Base-by-base conservation (phyloP, 23 tunicate species). In the Halocynthia roretzi region DNA sequence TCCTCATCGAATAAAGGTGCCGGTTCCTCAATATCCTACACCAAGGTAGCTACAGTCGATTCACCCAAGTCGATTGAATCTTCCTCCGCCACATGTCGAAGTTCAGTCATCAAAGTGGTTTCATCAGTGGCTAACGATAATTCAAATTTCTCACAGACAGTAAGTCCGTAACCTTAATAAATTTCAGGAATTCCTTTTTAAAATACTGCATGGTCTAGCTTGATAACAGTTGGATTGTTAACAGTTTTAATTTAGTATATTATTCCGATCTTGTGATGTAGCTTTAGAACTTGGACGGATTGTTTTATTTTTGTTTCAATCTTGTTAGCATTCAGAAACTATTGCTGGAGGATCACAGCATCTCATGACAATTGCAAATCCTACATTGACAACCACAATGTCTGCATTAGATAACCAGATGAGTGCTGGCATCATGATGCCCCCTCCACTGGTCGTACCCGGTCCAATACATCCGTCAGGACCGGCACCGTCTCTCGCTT, bases 61-160 rank as follows among this genome's bases (percentile, higher is more conserved):
- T 31, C 44, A 31, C 44, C 44, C 44, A 31, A 31, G 44, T 4
- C 44, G 44, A 1, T 31, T 31, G 44, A 31, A 31, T 31, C 44
- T 31, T 31, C 44, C 70, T 48, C 53, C 0, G 49, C 20, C 44
- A 5, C 6, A 8, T 44, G 40, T 17, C 40, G 75, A 70, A 54
- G 78, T 21, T 74, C 78, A 14, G 78, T 74, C 8, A 74, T 74
- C 15, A 74, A 56, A 44, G 22, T 53, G 10, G 63, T 50, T 19
- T 53, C 50, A 8, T 53, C 56, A 56, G 78, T 50, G 15, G 23
- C 55, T 54, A 74, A 54, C 22, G 78, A 74, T 20, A 40, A 65
- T 20, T 48, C n/a, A 65, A 65, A 65, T 20, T 10, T 15, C 5
- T 9, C 70, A 65, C 48, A 65, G 70, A 48, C 31, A 65, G 22